Percentiles rank a stretch among this genome's conserved stretches.
Conservation (phyloP, 2,797 vertebrate species). For the Danio kyathit region DNA sequence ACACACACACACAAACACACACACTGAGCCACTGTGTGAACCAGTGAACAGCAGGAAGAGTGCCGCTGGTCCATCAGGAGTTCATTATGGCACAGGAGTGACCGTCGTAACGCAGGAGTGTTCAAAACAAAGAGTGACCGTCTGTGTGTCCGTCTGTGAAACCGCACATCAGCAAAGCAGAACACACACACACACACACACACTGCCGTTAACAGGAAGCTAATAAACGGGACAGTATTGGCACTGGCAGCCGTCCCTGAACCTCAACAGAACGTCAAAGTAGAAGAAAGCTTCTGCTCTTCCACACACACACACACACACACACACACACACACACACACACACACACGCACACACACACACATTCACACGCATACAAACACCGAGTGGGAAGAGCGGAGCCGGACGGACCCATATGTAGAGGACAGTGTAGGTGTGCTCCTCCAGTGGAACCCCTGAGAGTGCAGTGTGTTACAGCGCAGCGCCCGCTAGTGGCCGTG, state of each 20-base stretch:
- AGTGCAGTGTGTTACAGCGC: background rate
- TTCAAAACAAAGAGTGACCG: no score
- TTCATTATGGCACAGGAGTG: conserved; percentile 86
- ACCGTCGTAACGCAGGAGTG: conserved; percentile 81
- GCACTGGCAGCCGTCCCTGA: conserved; percentile 77
- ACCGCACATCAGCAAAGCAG: conserved; percentile 24
- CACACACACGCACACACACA: no score
- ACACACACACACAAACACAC: no score
- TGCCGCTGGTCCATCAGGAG: conserved; percentile 71
- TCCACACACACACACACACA: no score
- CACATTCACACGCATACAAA: no score
- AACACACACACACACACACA: no score
- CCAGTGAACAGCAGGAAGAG: no score
- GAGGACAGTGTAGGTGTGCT: no score
- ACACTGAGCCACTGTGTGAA: no score
- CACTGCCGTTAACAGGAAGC: conserved; percentile 45
- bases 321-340: no score
- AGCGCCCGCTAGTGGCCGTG: conserved; percentile 88
- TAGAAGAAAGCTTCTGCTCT: background rate
- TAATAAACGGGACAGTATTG: conserved; percentile 74
- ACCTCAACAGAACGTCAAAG: conserved; percentile 42
- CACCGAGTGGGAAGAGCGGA: no score
- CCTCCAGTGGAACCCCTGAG: background rate
- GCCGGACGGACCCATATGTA: no score
- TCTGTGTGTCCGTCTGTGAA: background rate